Evolutionary conservation across 2,113 vertebrate species (phyloP).

Genomic region (Calidris pugnax): DNA sequence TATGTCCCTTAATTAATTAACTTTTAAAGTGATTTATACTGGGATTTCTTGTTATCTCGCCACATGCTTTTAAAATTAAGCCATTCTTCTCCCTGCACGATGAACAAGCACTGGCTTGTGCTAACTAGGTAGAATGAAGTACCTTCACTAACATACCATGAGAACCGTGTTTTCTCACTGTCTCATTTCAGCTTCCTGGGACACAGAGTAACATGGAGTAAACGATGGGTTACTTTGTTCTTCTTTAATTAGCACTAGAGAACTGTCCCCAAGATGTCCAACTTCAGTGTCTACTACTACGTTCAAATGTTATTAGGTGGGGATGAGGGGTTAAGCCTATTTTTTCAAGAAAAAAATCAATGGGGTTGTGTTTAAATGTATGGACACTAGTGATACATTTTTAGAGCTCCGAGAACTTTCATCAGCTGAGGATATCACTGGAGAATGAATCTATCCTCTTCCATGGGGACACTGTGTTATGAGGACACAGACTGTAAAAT

Average conservation of each 20-base stretch:
- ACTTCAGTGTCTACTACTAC: neutral
- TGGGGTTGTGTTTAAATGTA: neutral
- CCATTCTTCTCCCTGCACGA: neutral
- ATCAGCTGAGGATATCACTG: neutral
- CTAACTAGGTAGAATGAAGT: neutral
- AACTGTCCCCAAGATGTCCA: neutral
- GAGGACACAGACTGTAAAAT: neutral
- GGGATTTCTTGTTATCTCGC: neutral
- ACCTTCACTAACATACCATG: neutral
- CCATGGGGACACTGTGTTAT: neutral
- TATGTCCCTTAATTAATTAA: slow-evolving; percentile 23
- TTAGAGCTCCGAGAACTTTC: neutral
- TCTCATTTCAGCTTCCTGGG: neutral
- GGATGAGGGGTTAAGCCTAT: neutral
- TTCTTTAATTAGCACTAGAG: neutral
- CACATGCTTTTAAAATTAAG: slow-evolving; percentile 2
- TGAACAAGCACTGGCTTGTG: neutral
- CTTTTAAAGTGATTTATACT: neutral
- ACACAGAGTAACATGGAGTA: neutral
- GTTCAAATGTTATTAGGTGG: neutral
- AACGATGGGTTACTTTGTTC: neutral
- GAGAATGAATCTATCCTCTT: neutral
- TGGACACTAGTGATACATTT: neutral
- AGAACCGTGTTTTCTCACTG: neutral
- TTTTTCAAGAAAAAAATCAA: neutral